phyloP scores from a whole-genome alignment of 2,797 vertebrate genomes.

The Propithecus deckenii region DNA sequence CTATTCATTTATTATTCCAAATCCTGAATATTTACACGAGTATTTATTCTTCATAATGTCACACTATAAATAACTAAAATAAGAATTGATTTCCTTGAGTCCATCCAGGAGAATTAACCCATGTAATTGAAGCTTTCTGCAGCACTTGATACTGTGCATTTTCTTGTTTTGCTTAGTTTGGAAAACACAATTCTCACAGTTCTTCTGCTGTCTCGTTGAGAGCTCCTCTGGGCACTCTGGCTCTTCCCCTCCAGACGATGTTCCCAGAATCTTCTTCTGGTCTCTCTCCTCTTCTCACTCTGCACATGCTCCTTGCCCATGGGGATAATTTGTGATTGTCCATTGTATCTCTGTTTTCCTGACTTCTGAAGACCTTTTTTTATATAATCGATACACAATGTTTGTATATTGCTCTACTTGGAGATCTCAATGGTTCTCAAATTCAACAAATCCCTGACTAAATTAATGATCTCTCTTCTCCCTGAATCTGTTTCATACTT shows the following conservation, averaged over 20 bases:
- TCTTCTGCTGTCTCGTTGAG: background rate
- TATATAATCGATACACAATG: background rate
- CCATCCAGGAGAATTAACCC: background rate
- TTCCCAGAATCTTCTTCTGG: background rate
- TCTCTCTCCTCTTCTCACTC: background rate
- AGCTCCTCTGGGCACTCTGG: background rate
- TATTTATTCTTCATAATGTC: background rate
- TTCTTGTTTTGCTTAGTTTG: background rate
- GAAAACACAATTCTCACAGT: background rate
- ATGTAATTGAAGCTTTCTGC: background rate
- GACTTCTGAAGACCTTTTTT: background rate
- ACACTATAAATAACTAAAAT: background rate
- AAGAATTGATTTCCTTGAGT: background rate
- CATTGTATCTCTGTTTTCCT: background rate
- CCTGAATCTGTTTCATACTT: background rate
- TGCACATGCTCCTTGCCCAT: background rate
- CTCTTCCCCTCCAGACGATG: background rate
- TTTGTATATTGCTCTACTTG: background rate
- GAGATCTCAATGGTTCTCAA: background rate
- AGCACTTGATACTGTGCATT: background rate
- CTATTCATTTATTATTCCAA: background rate
- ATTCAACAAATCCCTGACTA: background rate
- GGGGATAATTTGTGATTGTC: background rate
- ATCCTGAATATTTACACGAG: background rate
- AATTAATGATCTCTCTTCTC: background rate